Percentiles rank a stretch among this genome's conserved stretches.
phyloP scores from a whole-genome alignment of 2,797 vertebrate genomes.

The Myotis planiceps region DNA sequence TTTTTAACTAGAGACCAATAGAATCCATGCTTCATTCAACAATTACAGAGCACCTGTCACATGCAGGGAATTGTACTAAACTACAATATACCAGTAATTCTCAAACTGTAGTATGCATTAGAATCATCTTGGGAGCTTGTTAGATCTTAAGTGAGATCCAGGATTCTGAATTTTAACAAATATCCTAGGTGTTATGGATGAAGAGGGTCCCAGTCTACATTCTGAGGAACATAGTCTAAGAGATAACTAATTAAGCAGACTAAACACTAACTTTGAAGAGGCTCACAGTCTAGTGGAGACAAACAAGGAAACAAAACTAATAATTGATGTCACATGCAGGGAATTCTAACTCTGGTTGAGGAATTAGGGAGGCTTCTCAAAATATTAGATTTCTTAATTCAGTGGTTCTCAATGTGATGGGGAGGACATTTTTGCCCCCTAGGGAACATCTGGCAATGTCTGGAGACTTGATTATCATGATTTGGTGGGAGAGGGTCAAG shows the following conservation, averaged over 20 bases:
- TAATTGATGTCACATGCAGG: not conserved
- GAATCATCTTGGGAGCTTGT: not conserved
- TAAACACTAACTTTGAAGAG: not conserved
- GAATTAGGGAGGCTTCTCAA: not conserved
- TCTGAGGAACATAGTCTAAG: constrained; percentile 5
- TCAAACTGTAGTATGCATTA: not conserved
- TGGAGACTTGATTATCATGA: not conserved
- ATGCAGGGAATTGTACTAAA: not conserved
- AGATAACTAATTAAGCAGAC: not conserved
- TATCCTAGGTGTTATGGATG: not conserved
- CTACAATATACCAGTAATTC: not conserved
- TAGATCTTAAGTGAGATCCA: constrained; percentile 5
- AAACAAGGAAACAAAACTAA: constrained; percentile 19
- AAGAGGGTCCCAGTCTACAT: not conserved
- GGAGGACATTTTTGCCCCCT: not conserved
- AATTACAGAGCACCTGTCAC: not conserved
- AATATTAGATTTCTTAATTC: not conserved
- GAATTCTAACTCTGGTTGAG: not conserved
- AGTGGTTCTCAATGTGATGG: not conserved
- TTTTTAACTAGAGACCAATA: constrained; percentile 9
- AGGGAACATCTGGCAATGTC: not conserved
- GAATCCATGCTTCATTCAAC: not conserved
- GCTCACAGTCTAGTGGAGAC: not conserved
- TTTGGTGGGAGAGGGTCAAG: not conserved
- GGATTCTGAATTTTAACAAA: not conserved